phyloP scores from a whole-genome alignment of 1,140 invertebrate species.

The Antheraea mylitta region DNA sequence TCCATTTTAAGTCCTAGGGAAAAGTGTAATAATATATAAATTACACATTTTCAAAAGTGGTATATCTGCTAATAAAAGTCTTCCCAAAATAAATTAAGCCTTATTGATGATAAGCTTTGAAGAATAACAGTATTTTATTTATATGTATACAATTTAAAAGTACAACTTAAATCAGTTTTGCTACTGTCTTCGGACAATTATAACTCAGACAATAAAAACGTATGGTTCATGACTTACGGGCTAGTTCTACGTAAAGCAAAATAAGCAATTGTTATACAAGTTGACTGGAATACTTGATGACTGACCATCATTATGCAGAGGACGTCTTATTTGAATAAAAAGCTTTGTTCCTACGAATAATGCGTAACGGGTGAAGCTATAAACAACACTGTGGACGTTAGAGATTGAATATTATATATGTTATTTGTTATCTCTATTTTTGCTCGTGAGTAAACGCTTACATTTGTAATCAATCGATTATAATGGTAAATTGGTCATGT shows the following conservation, averaged over 20 bases:
- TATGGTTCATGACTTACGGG: conserved; percentile 15
- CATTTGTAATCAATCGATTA: not conserved
- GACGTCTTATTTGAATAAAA: conserved; percentile 15
- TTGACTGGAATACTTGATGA: conserved; percentile 13
- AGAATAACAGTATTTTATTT: not conserved
- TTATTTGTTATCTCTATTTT: not conserved
- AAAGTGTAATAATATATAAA: too few relatives aligned
- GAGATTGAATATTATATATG: not conserved
- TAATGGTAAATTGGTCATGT: too few relatives aligned
- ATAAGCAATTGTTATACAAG: conserved; percentile 15
- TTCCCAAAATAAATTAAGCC: too few relatives aligned
- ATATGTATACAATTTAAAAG: too few relatives aligned
- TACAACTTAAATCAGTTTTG: not conserved
- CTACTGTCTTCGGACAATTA: not conserved
- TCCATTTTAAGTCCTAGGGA: too few relatives aligned
- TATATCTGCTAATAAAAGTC: too few relatives aligned
- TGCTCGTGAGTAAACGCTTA: not conserved
- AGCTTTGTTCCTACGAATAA: conserved; percentile 9
- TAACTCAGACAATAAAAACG: conserved; percentile 5
- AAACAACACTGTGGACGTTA: conserved; percentile 1
- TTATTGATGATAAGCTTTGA: too few relatives aligned
- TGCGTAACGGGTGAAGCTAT: conserved; percentile 4
- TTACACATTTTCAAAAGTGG: too few relatives aligned
- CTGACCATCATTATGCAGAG: conserved; percentile 14
- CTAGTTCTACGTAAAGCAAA: conserved; percentile 11